Conservation (phyloP, 2,888 invertebrate genomes). For the Pomacea canaliculata region DNA sequence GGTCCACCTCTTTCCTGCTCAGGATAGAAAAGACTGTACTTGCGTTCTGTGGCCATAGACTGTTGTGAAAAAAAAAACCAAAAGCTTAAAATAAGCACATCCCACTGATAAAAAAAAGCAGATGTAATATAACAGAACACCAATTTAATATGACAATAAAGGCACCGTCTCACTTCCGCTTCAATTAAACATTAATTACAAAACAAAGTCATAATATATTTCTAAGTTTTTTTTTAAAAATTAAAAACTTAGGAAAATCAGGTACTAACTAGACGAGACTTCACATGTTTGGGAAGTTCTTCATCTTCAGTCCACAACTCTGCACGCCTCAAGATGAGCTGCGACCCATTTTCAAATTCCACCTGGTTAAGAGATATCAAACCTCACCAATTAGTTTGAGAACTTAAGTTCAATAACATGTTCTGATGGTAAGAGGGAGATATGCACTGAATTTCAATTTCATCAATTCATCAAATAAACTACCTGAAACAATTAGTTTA, state of each 20-base stretch:
- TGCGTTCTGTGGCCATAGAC: conserved; percentile 67
- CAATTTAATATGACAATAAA: not conserved
- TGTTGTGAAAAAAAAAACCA: conserved; percentile 37
- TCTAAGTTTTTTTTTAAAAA: no score
- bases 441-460: no score
- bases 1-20: conserved; percentile 43
- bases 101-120: not conserved
- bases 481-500: no score
- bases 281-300: conserved; percentile 75
- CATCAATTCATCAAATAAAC: no score
- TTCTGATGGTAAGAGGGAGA: no score
- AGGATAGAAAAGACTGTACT: conserved; percentile 57
- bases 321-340: conserved; percentile 72
- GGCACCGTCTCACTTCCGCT: no score
- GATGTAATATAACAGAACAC: not conserved
- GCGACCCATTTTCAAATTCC: conserved; percentile 71
- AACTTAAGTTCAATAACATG: no score
- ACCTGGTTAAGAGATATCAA: conserved; percentile 48
- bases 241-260: no score
- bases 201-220: no score
- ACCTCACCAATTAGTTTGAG: not conserved
- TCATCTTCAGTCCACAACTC: conserved; percentile 74
- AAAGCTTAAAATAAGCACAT: no score
- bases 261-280: conserved; percentile 65
- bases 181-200: no score